Evolutionary conservation across 2,113 vertebrate genomes (phyloP), one percentile per base, ranked within the genome.

Genomic region (Sciurus niger): DNA sequence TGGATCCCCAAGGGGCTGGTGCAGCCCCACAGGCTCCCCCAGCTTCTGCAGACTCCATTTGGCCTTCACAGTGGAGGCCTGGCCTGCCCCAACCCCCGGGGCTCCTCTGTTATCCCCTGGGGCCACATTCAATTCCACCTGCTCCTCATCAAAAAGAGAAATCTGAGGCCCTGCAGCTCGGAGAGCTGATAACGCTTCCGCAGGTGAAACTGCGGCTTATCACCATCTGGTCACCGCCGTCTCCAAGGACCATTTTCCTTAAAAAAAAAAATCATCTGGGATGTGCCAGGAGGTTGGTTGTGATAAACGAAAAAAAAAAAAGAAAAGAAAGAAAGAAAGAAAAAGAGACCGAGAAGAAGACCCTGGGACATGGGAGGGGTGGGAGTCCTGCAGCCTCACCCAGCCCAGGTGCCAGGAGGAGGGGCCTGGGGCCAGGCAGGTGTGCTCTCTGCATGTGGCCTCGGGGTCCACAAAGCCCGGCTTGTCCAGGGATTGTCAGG

Each of bases 131-230:
- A 99, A 98, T 99, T 99, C 99, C 98, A 88, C 79, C 55, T 76
- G 98, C 98, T 97, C 98, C 98, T 98, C 98, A 98, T 99, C 98
- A 94, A 98, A 98, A 99, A 98, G 98, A 99, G 98, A 99, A 99
- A 99, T 99, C 98, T 98, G 98, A 97, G 20, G 98, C 97, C 98
- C 92, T 89, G 98, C 98, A 97, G 98, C 98, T 98, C 78, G 94
- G 98, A 97, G 97, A 96, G 98, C 98, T 98, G 99, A 99, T 98
- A 98, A 99, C 98, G 97, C 97, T 92, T 94, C 98, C 98, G 95
- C 98, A 98, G 98, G 98, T 98, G 98, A 98, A 97, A 97, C 98
- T 98, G 97, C 97, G 95, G 96, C 98, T 98, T 98, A 98, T 98
- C 98, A 91, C 98, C 94, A 88, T 96, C 80, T 13, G 98, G 98